Conservation (phyloP, 2,888 invertebrate species). For the Hydroisotoma schaefferi region DNA sequence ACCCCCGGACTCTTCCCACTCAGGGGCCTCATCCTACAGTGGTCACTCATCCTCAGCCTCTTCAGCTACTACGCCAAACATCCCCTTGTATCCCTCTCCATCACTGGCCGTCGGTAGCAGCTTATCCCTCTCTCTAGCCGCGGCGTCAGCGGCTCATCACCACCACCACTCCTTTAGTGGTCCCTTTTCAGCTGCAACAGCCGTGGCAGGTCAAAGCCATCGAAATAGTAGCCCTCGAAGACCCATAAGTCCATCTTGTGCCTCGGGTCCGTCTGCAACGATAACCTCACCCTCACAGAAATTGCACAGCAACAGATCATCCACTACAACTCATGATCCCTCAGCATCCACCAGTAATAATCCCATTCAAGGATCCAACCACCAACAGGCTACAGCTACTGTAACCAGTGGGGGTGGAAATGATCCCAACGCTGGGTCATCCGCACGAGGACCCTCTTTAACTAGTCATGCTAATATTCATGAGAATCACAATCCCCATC, state of each 20-base stretch:
- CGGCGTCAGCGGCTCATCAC: conserved; percentile 12
- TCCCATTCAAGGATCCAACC: too few relatives aligned
- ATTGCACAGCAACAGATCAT: too few relatives aligned
- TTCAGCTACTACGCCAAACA: neutral
- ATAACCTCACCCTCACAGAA: conserved; percentile 2
- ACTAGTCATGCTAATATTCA: too few relatives aligned
- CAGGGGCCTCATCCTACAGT: conserved; percentile 43
- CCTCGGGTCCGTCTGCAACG: conserved; percentile 7
- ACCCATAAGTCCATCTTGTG: neutral
- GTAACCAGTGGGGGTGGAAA: neutral
- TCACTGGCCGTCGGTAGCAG: neutral
- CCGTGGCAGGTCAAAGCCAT: neutral
- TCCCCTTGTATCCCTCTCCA: neutral
- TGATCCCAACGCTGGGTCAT: conserved; percentile 1
- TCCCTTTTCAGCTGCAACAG: conserved; percentile 7
- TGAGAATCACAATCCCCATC: neutral
- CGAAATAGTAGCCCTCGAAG: neutral
- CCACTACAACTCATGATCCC: conserved; percentile 10
- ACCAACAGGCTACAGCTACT: conserved; percentile 10
- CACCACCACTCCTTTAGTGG: conserved; percentile 18
- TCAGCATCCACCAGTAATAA: conserved; percentile 23
- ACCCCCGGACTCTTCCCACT: conserved; percentile 45
- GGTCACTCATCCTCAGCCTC: conserved; percentile 43
- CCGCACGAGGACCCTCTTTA: too few relatives aligned
- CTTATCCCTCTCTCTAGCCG: conserved; percentile 12